Evolutionary conservation across 2,113 vertebrate genomes (phyloP).

Genomic region (Mobula hypostoma): DNA sequence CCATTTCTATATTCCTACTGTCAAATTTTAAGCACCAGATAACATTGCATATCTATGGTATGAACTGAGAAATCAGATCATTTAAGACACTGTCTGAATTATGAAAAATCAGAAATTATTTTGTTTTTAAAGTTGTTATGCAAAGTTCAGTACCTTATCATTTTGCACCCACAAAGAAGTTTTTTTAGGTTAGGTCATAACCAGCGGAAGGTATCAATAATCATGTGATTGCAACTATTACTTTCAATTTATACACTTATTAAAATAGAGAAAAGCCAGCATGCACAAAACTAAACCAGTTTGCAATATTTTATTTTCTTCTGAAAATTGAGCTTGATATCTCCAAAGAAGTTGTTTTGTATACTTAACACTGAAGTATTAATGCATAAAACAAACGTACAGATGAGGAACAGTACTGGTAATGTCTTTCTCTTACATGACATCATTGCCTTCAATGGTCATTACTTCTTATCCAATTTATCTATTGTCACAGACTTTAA

Average conservation of each 20-base stretch:
- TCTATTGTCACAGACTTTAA: background rate
- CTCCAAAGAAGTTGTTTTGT: background rate
- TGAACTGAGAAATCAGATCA: background rate
- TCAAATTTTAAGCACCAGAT: background rate
- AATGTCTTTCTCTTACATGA: background rate
- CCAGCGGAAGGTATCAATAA: background rate
- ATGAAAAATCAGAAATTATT: background rate
- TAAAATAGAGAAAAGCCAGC: background rate
- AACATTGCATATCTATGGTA: background rate
- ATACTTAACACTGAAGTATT: background rate
- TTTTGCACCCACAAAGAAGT: background rate
- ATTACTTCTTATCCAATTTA: background rate
- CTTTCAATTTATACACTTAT: background rate
- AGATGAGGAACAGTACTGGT: background rate
- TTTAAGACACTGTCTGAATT: background rate
- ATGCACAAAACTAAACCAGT: background rate
- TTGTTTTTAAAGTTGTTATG: too few relatives aligned
- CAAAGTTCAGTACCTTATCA: background rate
- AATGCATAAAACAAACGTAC: background rate
- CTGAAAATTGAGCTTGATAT: background rate
- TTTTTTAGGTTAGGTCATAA: background rate
- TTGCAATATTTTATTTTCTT: background rate
- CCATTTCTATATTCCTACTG: background rate
- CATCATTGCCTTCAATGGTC: background rate
- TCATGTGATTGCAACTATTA: background rate